Conservation (phyloP, 2,797 vertebrate genomes). For the Gadopsis marmoratus region DNA sequence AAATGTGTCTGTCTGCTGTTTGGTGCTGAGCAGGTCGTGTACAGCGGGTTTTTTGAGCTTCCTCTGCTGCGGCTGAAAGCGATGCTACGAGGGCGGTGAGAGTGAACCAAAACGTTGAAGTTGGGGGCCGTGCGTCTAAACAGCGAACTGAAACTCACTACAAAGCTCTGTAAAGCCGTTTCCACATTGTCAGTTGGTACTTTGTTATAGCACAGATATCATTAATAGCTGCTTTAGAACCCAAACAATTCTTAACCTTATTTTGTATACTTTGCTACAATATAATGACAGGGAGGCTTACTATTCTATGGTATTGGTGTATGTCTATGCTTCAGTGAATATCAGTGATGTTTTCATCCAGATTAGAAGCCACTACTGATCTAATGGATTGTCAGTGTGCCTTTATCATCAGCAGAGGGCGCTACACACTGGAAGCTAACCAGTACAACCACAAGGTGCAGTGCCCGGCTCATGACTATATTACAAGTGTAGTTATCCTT, state of each 20-base stretch:
- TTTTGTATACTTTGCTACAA: not conserved
- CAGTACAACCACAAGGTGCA: not conserved
- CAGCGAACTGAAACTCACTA: too few species aligned
- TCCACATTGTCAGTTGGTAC: not conserved
- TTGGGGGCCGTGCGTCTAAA: too few species aligned
- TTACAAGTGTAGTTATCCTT: not conserved
- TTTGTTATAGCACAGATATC: not conserved
- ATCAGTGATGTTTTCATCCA: not conserved
- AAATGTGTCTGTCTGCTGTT: not conserved
- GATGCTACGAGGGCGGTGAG: too few species aligned
- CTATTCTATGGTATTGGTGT: not conserved
- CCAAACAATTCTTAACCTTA: too few species aligned
- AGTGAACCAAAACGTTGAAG: too few species aligned
- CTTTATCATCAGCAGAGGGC: constrained; percentile 27
- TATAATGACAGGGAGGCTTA: not conserved
- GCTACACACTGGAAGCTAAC: not conserved
- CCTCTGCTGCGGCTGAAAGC: too few species aligned
- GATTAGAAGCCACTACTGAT: not conserved
- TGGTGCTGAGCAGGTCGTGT: not conserved
- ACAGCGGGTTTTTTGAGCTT: not conserved
- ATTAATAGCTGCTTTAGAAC: not conserved
- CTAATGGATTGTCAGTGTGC: not conserved
- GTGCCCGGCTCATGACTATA: not conserved
- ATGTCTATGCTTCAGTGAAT: not conserved
- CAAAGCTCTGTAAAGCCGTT: too few species aligned